These are phyloP conservation scores for Dermochelys coriacea DNA, from an alignment of 2,797 vertebrate species.

Conservation along the genomic window DNA sequence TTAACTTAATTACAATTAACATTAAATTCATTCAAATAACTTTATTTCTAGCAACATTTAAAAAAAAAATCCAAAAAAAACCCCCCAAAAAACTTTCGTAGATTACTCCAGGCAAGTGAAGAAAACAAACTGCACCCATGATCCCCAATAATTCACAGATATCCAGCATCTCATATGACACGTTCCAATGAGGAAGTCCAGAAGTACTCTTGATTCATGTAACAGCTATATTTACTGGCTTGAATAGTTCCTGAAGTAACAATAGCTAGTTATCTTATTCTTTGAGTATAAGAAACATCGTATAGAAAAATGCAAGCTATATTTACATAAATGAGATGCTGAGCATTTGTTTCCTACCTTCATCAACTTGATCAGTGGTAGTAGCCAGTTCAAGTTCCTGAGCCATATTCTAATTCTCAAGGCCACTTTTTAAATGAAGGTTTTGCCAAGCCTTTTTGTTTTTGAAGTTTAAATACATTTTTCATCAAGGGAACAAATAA, in stretches of 20 bases:
- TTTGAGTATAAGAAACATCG: not conserved
- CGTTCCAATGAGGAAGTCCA: not conserved
- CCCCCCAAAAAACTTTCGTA: too few relatives aligned
- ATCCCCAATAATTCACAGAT: not conserved
- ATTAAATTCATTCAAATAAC: not conserved
- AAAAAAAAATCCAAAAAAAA: too few relatives aligned
- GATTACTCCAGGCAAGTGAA: not conserved
- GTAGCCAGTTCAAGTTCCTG: not conserved
- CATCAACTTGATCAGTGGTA: not conserved
- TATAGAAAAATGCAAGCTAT: not conserved
- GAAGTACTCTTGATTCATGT: not conserved
- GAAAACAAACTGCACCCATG: not conserved
- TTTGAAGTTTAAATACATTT: not conserved
- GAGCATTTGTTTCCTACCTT: not conserved
- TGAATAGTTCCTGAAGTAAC: not conserved
- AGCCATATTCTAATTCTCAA: not conserved
- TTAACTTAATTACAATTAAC: not conserved
- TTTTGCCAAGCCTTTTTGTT: not conserved
- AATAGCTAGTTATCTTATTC: not conserved
- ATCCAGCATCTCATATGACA: not conserved
- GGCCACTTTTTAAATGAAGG: not conserved
- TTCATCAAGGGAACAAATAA: not conserved
- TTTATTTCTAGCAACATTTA: not conserved
- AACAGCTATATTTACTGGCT: not conserved
- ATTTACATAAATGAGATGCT: not conserved